Percentiles rank a stretch among this genome's conserved stretches.
Conservation (phyloP, 2,113 vertebrate species). For the Misgurnus mizolepis region DNA sequence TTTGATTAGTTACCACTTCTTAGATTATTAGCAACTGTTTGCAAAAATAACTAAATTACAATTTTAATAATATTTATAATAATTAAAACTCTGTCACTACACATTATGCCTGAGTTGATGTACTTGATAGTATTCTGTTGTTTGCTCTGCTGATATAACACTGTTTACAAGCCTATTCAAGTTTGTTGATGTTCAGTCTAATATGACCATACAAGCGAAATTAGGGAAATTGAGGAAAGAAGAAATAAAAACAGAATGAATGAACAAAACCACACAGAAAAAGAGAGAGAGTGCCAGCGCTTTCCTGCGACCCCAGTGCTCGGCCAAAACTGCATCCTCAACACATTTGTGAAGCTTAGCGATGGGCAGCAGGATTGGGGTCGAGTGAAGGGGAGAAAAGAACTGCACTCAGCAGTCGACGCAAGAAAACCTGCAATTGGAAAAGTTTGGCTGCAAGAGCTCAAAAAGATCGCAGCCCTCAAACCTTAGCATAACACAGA, state of each 20-base stretch:
- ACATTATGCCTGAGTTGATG: too few relatives aligned
- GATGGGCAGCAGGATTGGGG: conserved; percentile 63
- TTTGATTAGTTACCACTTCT: too few relatives aligned
- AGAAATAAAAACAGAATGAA: background rate
- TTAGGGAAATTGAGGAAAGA: background rate
- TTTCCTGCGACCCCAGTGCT: conserved; percentile 59
- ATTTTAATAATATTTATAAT: too few relatives aligned
- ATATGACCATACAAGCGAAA: conserved; percentile 28
- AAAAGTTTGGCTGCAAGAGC: conserved; percentile 65
- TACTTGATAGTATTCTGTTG: too few relatives aligned
- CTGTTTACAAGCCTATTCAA: too few relatives aligned
- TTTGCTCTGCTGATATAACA: too few relatives aligned
- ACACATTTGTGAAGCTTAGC: conserved; percentile 83
- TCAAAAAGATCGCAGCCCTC: conserved; percentile 36
- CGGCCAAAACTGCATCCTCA: conserved; percentile 83
- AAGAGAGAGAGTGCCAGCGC: conserved; percentile 54
- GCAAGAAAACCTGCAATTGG: conserved; percentile 70
- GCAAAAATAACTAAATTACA: too few relatives aligned
- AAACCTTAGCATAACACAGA: conserved; percentile 24
- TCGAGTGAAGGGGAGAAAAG: conserved; percentile 63
- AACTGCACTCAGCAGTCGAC: conserved; percentile 84
- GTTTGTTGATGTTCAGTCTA: conserved; percentile 37
- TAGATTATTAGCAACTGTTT: too few relatives aligned
- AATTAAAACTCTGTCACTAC: too few relatives aligned
- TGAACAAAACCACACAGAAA: background rate